Conservation (phyloP, 2,113 vertebrate genomes). For the Chelonoidis abingdonii region DNA sequence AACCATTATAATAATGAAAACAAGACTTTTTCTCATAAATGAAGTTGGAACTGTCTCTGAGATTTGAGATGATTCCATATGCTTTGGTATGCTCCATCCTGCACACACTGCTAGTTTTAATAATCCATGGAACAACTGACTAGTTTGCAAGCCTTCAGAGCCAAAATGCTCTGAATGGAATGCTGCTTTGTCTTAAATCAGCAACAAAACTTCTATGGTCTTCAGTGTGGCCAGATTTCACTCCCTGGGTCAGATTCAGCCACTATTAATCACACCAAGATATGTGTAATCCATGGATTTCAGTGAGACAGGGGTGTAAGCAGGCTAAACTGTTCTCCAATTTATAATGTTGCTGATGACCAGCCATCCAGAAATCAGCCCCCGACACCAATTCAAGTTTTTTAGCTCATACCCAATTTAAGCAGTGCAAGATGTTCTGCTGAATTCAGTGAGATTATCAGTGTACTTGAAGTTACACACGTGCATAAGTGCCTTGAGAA, state of each 20-base stretch:
- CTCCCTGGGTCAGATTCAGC: not conserved
- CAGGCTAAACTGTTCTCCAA: not conserved
- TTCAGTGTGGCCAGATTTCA: not conserved
- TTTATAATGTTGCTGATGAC: not conserved
- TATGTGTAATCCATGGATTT: not conserved
- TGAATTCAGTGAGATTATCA: not conserved
- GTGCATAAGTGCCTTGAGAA: not conserved
- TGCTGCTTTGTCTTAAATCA: not conserved
- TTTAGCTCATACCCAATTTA: not conserved
- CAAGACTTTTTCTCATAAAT: not conserved
- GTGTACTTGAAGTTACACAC: not conserved
- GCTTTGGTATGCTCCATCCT: not conserved
- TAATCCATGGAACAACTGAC: conserved; percentile 30
- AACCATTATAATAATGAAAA: not conserved
- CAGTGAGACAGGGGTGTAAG: not conserved
- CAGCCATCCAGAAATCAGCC: not conserved
- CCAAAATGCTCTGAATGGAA: not conserved
- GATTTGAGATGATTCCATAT: conserved; percentile 13
- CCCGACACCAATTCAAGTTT: not conserved
- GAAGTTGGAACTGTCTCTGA: not conserved
- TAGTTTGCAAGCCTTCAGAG: not conserved
- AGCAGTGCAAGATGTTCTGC: not conserved
- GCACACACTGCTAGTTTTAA: not conserved
- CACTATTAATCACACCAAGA: accelerated
- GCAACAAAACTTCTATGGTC: not conserved